Conservation (phyloP, 2,113 vertebrate genomes). For the Anhinga anhinga region DNA sequence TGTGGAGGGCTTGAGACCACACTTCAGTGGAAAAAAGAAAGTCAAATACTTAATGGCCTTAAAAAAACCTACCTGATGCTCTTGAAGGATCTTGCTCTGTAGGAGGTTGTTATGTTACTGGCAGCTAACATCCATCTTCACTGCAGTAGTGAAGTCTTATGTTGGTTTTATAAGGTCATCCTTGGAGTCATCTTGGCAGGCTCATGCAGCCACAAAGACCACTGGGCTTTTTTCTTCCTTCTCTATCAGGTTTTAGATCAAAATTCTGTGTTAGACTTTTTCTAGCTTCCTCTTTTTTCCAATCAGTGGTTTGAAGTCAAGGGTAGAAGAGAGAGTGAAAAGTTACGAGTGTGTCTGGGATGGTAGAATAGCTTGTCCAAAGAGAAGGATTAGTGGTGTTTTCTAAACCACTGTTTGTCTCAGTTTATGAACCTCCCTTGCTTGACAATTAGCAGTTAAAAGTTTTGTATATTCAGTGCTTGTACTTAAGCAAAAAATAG, state of each 20-base stretch:
- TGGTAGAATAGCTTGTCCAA: neutral
- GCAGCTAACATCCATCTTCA: neutral
- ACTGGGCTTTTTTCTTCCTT: neutral
- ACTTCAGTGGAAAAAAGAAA: neutral
- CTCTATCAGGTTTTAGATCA: neutral
- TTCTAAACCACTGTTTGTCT: neutral
- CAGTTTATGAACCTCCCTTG: neutral
- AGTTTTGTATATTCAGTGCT: neutral
- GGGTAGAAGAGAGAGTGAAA: neutral
- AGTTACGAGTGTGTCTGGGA: rapidly evolving
- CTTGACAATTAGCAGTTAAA: neutral
- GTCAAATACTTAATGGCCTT: neutral
- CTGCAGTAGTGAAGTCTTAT: neutral
- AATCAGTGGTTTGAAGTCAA: neutral
- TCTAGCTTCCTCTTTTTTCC: neutral
- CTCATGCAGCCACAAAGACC: neutral
- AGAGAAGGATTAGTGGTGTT: neutral
- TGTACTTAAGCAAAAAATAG: neutral
- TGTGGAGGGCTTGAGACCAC: neutral
- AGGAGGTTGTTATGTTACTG: neutral
- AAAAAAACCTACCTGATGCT: neutral
- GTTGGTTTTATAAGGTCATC: neutral
- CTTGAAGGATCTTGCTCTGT: neutral
- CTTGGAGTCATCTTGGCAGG: neutral
- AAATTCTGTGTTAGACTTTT: neutral